Evolutionary conservation across 2,888 invertebrate genomes (phyloP), one percentile per base, ranked within the genome.

Genomic region (Microdon myrmicae): DNA sequence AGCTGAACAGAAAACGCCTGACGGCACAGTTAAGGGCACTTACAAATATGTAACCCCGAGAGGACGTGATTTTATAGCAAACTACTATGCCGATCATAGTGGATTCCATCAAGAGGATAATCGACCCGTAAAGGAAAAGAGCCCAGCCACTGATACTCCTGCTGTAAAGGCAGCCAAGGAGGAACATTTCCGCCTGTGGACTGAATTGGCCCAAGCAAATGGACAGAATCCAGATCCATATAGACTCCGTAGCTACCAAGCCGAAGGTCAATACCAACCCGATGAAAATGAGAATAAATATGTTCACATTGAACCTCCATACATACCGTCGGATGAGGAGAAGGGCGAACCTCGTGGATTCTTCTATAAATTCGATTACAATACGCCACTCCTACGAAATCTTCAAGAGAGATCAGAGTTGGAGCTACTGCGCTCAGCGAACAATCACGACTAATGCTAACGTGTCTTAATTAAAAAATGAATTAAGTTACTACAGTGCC

Each of bases 31-130:
- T 10, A 80, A 83, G 14, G 90, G 90, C n/a, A 84, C 87, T 5
- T 90, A 90, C 76, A 85, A 86, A 60, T 90, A 87, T 79, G 84
- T 84, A 31, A 83, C 84, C 68, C 84, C 85, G 5, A 72, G 75
- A 68, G 79, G 80, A 14, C 74, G 78, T 14, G 79, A 79, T 39
- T 78, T 77, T 49, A 38, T 78, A 54, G 79, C 78, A 58, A 77
- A 85, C 61, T 90, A 90, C 76, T 89, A 87, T 85, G 88, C 89
- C 54, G 88, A 89, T 73, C 84, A 85, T 67, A 82, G 84, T 67
- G 90, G 90, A n/a, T 90, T 90, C 82, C 90, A 90, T 79, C 89
- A 90, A 67, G 85, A 87, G 55, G 90, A 90, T 72, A 89, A 90
- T 74, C 79, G 87, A 2, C 87, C 88, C 8, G 85, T 85, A 70